Base-by-base conservation (phyloP, 2,113 vertebrate genomes). In the Cheilinus undulatus region DNA sequence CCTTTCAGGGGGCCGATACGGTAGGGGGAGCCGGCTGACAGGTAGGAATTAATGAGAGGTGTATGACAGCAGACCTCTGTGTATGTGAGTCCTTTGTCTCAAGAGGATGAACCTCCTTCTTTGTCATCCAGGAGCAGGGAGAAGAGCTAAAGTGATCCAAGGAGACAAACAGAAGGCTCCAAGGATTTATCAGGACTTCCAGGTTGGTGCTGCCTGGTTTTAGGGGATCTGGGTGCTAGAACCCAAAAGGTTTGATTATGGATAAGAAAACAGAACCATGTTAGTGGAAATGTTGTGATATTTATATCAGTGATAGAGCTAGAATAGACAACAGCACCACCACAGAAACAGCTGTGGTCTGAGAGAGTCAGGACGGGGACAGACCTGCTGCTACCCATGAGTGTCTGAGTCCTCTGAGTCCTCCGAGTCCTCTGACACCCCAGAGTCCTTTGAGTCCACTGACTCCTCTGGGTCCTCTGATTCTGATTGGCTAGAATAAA, bases 31-130 rank as follows among this genome's bases (percentile, higher is more conserved):
- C 30, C 17, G 73, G 71, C 77, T 91, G 93, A 93, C 82, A 87
- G 86, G 76, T 84, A 87, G 90, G 89, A 92, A 87, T 92, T 91
- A 94, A 93, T 84, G 89, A 94, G 86, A 92, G 92, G 90, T 92
- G 89, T 93, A 93, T 91, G 88, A 91, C 5, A 69, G 90, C 87
- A 77, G 73, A 91, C 90, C 90, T 84, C 70, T 69, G 82, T 75
- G 69, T 82, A 56, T 74, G 68, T 80, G 79, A 74, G 85, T 82
- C 90, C 84, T 91, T 91, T 91, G 88, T 92, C 89, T 91, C 90
- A 86, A 86, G 88, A 91, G 87, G 91, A 90, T 86, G 80, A 87
- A 87, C 68, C 73, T 64, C 61, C 40, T 69, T 78, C 75, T 86
- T 85, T 86, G 89, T 89, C 83, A 81, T 65, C 54, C 30, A 42